Percentiles rank a stretch among this genome's conserved stretches.
Evolutionary conservation across 2,113 vertebrate species (phyloP).

Genomic region (Pseudolaguvia tuberculata): DNA sequence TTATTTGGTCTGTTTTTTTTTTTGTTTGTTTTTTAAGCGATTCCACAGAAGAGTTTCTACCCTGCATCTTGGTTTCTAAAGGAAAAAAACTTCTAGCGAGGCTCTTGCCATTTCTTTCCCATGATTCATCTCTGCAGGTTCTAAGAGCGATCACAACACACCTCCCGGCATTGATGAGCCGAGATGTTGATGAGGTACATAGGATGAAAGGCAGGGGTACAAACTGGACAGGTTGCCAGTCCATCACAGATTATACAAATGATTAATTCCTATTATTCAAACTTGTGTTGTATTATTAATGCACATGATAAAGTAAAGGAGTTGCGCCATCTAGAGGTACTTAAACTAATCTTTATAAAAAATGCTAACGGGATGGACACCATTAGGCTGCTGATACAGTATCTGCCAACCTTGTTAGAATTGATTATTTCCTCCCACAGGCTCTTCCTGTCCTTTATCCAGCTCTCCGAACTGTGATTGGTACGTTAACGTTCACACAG

Average conservation of each 20-base stretch:
- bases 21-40: too few relatives aligned
- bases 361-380: too few relatives aligned
- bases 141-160: conserved; percentile 71
- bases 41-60: conserved; percentile 77
- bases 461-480: conserved; percentile 73
- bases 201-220: too few relatives aligned
- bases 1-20: too few relatives aligned
- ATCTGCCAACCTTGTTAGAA: neutral
- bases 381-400: too few relatives aligned
- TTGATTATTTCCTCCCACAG: conserved; percentile 56
- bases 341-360: too few relatives aligned
- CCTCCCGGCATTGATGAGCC: conserved; percentile 78
- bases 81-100: conserved; percentile 80
- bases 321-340: too few relatives aligned
- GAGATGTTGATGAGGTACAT: conserved; percentile 79
- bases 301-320: too few relatives aligned
- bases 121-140: conserved; percentile 64
- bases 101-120: conserved; percentile 77
- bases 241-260: too few relatives aligned
- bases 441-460: conserved; percentile 80
- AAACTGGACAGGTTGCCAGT: too few relatives aligned
- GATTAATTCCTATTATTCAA: too few relatives aligned
- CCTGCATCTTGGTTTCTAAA: conserved; percentile 80
- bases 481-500: conserved; percentile 76
- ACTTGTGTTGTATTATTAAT: too few relatives aligned